Evolutionary conservation across 2,113 vertebrate genomes (phyloP).

Genomic region (Anser cygnoides): DNA sequence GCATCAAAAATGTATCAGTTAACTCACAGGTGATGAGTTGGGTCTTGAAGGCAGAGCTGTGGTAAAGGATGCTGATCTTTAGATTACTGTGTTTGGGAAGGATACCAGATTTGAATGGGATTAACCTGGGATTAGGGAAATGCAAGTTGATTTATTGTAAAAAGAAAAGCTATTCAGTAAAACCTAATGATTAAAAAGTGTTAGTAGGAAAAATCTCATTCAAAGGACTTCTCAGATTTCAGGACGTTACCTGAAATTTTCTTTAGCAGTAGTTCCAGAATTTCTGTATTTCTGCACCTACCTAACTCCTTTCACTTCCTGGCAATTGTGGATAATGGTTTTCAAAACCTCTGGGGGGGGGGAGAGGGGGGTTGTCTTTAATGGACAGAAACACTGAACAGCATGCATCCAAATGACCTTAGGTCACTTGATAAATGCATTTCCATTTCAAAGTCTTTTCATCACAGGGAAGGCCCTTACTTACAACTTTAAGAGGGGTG

Average conservation of each 20-base stretch:
- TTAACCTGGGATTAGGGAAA: conserved; percentile 68
- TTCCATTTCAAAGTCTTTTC: background rate
- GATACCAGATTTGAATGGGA: conserved; percentile 36
- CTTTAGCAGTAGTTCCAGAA: background rate
- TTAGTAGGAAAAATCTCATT: conserved; percentile 4
- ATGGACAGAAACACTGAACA: background rate
- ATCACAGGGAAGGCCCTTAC: background rate
- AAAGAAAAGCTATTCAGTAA: conserved; percentile 46
- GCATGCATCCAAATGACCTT: background rate
- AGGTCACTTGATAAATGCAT: background rate
- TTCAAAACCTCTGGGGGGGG: background rate
- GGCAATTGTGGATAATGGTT: background rate
- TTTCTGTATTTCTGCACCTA: background rate
- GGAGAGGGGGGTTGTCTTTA: background rate
- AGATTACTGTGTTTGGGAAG: conserved; percentile 42
- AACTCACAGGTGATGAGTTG: background rate
- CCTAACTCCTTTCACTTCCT: background rate
- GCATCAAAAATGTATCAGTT: conserved; percentile 11
- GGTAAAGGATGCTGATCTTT: background rate
- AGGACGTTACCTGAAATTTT: background rate
- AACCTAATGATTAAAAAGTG: background rate
- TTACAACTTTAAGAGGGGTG: background rate
- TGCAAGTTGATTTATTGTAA: conserved; percentile 31
- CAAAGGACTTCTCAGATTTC: background rate
- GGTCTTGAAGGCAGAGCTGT: background rate